Evolutionary conservation across 2,113 vertebrate species (phyloP).

Genomic region (Cyprichromis sp.): DNA sequence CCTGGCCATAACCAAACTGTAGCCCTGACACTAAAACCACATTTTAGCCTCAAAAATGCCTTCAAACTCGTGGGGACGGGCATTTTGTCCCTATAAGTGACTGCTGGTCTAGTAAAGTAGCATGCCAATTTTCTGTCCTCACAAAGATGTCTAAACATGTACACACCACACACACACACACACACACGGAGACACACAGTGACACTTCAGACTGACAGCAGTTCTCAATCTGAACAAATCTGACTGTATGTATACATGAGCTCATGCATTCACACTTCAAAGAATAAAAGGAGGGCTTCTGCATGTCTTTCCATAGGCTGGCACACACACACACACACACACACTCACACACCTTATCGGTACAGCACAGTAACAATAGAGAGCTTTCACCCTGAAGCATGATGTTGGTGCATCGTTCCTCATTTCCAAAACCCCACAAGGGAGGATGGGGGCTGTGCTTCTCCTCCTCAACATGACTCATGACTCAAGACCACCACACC

Average conservation of each 20-base stretch:
- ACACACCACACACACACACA: background rate
- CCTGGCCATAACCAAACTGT: fast-evolving
- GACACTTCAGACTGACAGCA: slow-evolving; percentile 26
- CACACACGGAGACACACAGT: background rate
- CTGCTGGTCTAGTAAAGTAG: background rate
- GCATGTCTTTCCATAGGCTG: background rate
- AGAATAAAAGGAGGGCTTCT: background rate
- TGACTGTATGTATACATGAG: slow-evolving; percentile 1
- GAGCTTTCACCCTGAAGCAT: slow-evolving; percentile 10
- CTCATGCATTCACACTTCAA: slow-evolving; percentile 6
- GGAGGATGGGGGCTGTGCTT: background rate
- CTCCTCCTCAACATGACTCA: slow-evolving; percentile 27
- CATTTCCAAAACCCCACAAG: background rate
- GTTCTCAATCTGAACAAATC: background rate
- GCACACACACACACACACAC: background rate
- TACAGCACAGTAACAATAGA: slow-evolving; percentile 19
- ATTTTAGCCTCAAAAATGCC: background rate
- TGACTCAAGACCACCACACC: background rate
- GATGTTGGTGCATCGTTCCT: background rate
- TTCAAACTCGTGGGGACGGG: fast-evolving
- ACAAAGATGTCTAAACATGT: background rate
- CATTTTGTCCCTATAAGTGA: background rate
- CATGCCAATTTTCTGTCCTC: background rate
- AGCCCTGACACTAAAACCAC: background rate
- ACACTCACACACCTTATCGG: slow-evolving; percentile 21